Conservation (phyloP, 2,113 vertebrate genomes). For the Pleuronectes platessa region DNA sequence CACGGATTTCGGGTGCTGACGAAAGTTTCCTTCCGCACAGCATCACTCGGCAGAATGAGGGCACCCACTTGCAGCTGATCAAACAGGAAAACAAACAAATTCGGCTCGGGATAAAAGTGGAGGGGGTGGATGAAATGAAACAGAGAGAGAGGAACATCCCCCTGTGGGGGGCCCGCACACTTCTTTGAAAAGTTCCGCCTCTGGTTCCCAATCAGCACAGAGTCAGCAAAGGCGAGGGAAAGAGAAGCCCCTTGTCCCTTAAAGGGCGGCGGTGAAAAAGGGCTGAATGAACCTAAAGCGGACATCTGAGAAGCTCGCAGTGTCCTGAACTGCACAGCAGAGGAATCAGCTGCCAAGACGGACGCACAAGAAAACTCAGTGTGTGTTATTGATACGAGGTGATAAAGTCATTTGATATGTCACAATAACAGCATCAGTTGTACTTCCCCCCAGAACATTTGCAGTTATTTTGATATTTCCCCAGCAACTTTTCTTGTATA, state of each 20-base stretch:
- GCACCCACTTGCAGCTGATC: slow-evolving; percentile 69
- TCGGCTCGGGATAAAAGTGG: slow-evolving; percentile 10
- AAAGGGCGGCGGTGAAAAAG: slow-evolving; percentile 45
- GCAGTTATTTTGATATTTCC: not conserved
- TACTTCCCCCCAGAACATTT: not conserved
- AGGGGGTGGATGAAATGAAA: slow-evolving; percentile 19
- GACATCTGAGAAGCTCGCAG: slow-evolving; percentile 64
- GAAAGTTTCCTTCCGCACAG: slow-evolving; percentile 49
- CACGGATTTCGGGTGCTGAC: slow-evolving; percentile 43
- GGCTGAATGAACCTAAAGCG: slow-evolving; percentile 69
- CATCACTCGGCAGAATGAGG: slow-evolving; percentile 55
- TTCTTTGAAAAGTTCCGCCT: slow-evolving; percentile 42
- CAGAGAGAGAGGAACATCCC: slow-evolving; percentile 2
- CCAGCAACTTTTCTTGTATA: not conserved
- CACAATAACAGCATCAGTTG: not conserved
- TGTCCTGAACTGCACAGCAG: slow-evolving; percentile 36
- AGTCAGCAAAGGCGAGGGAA: slow-evolving; percentile 71
- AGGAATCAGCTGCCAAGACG: slow-evolving; percentile 25
- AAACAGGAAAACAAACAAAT: slow-evolving; percentile 60
- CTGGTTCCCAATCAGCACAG: slow-evolving; percentile 63
- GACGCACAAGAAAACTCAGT: slow-evolving; percentile 3
- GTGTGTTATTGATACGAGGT: slow-evolving; percentile 10
- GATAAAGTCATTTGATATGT: slow-evolving; percentile 3
- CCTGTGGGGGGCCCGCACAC: slow-evolving; percentile 34
- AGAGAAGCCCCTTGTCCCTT: slow-evolving; percentile 53